Percentiles rank a stretch among this genome's conserved stretches.
These are phyloP conservation scores for Schlechtendalia chinensis DNA, from an alignment of 1,140 invertebrate species.

Conservation along the genomic window DNA sequence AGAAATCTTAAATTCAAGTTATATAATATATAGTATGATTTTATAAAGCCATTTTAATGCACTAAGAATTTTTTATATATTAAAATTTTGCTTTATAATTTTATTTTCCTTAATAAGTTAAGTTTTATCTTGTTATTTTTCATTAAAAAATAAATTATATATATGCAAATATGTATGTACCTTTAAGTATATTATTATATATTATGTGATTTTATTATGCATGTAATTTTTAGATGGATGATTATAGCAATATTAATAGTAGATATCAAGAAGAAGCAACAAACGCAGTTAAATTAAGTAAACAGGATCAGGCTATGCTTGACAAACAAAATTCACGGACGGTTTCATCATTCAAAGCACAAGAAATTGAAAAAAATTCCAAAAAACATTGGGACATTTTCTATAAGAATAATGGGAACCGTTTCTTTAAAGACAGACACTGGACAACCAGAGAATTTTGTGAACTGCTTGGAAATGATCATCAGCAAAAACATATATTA, in stretches of 20 bases:
- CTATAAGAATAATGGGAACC: slow-evolving; percentile 88
- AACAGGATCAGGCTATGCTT: slow-evolving; percentile 58
- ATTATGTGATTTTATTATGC: slow-evolving; percentile 43
- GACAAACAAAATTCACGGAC: slow-evolving; percentile 69
- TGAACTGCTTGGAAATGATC: slow-evolving; percentile 65
- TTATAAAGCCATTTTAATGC: slow-evolving; percentile 45
- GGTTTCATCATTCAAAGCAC: slow-evolving; percentile 74
- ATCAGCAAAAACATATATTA: slow-evolving; percentile 59
- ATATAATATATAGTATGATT: slow-evolving; percentile 16
- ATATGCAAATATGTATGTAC: slow-evolving; percentile 6
- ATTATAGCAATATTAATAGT: slow-evolving; percentile 42
- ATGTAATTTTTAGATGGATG: slow-evolving; percentile 48
- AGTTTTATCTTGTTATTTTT: slow-evolving; percentile 46
- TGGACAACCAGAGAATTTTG: slow-evolving; percentile 95
- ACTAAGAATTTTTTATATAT: slow-evolving; percentile 32
- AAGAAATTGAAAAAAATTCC: slow-evolving; percentile 80
- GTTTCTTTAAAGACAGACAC: slow-evolving; percentile 96
- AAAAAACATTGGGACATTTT: slow-evolving; percentile 96
- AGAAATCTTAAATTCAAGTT: slow-evolving; percentile 15
- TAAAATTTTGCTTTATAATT: slow-evolving; percentile 41
- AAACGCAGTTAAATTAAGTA: slow-evolving; percentile 23
- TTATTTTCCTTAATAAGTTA: slow-evolving; percentile 46
- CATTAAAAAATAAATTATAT: slow-evolving; percentile 32
- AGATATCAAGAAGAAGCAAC: slow-evolving; percentile 34
- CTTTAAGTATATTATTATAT: slow-evolving; percentile 26